phyloP scores from a whole-genome alignment of 2,113 vertebrate genomes.

The Verasper variegatus region DNA sequence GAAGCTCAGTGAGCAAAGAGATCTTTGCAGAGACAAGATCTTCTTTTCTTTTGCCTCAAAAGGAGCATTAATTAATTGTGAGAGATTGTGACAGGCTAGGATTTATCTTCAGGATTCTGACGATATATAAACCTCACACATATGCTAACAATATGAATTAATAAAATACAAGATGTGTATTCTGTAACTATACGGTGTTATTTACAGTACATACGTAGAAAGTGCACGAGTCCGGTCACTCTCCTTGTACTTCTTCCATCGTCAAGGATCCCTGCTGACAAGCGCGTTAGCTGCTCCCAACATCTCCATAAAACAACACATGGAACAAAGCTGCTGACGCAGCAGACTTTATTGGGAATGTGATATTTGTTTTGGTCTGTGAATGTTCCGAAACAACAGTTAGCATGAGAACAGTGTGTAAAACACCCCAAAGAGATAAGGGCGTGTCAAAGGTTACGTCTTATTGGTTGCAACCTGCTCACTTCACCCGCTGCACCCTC shows the following conservation, averaged over 20 bases:
- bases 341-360: constrained; percentile 1
- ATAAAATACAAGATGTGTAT: background rate
- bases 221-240: background rate
- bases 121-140: too few species aligned
- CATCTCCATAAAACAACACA: background rate
- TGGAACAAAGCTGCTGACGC: constrained; percentile 6
- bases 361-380: background rate
- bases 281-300: background rate
- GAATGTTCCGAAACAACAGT: background rate
- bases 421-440: constrained; percentile 19
- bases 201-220: background rate
- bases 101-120: too few species aligned
- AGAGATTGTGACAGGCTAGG: constrained; percentile 1
- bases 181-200: background rate
- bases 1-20: background rate
- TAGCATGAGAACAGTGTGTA: background rate
- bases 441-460: background rate
- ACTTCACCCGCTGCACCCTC: background rate
- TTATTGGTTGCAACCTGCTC: background rate
- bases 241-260: background rate
- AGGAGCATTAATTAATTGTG: constrained; percentile 9
- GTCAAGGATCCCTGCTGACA: background rate
- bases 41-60: constrained; percentile 1
- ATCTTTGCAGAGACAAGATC: background rate
- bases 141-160: too few species aligned